phyloP scores from a whole-genome alignment of 2,797 vertebrate genomes.

The Gymnodraco acuticeps region DNA sequence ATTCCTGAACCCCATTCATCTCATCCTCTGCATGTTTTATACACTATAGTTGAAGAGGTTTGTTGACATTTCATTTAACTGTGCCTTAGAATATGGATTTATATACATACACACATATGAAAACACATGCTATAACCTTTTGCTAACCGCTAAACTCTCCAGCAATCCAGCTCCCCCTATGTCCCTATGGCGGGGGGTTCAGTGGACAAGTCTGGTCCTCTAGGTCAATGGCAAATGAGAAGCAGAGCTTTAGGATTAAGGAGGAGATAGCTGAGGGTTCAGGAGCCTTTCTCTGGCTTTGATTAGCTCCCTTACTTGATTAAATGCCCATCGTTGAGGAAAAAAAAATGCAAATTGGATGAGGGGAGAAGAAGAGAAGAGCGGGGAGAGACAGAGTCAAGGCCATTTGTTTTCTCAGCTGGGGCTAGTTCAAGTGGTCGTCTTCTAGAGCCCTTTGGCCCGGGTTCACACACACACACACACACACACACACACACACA shows the following conservation, averaged over 20 bases:
- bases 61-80: conserved; percentile 78
- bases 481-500: too few relatives aligned
- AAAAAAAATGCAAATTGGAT: conserved; percentile 81
- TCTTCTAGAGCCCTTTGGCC: conserved; percentile 78
- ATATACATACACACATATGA: conserved; percentile 46
- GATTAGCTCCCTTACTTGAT: conserved; percentile 82
- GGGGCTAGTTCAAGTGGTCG: conserved; percentile 82
- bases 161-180: conserved; percentile 43
- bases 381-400: conserved; percentile 74
- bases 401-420: conserved; percentile 86
- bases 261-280: conserved; percentile 77
- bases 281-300: conserved; percentile 81
- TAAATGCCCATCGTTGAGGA: conserved; percentile 79
- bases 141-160: conserved; percentile 60
- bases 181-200: conserved; percentile 67
- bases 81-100: conserved; percentile 71
- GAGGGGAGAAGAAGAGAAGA: conserved; percentile 56
- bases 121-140: conserved; percentile 65
- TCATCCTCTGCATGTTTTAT: conserved; percentile 68
- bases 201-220: conserved; percentile 75
- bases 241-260: conserved; percentile 80
- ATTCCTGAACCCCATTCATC: conserved; percentile 75
- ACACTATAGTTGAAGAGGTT: conserved; percentile 71
- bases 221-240: conserved; percentile 80
- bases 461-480: conserved; percentile 56